Percentiles rank a stretch among this genome's conserved stretches.
These are phyloP conservation scores for Eumaeus atala DNA, from an alignment of 1,140 invertebrate species.

Conservation along the genomic window DNA sequence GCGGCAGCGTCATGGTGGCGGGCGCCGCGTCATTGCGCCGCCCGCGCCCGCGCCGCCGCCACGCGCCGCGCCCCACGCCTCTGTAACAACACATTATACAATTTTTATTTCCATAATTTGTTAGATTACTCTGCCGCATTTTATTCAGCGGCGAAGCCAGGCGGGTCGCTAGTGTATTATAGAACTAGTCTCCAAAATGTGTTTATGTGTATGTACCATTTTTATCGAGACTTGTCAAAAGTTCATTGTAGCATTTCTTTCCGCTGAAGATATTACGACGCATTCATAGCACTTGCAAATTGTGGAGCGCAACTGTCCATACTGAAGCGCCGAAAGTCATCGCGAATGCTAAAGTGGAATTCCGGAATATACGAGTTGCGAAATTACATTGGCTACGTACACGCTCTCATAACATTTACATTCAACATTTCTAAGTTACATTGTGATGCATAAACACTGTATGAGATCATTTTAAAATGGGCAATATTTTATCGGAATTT, in stretches of 20 bases:
- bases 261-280: too few relatives aligned
- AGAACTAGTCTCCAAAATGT: too few relatives aligned
- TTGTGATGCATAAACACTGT: not conserved
- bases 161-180: too few relatives aligned
- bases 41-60: slow-evolving; percentile 68
- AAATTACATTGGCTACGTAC: not conserved
- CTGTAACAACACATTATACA: too few relatives aligned
- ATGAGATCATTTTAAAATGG: not conserved
- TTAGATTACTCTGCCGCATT: too few relatives aligned
- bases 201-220: too few relatives aligned
- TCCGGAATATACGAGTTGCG: slow-evolving; percentile 1
- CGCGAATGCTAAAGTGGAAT: slow-evolving; percentile 4
- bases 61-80: slow-evolving; percentile 68
- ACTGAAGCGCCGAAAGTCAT: not conserved
- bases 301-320: not conserved
- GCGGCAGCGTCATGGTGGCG: slow-evolving; percentile 68
- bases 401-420: not conserved
- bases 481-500: not conserved
- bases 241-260: too few relatives aligned
- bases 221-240: too few relatives aligned
- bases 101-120: too few relatives aligned
- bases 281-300: not conserved
- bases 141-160: too few relatives aligned
- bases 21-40: slow-evolving; percentile 63
- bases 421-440: not conserved